These are phyloP conservation scores for Drosophila lutescens DNA, from an alignment of 2,888 invertebrate genomes.

Conservation along the genomic window DNA sequence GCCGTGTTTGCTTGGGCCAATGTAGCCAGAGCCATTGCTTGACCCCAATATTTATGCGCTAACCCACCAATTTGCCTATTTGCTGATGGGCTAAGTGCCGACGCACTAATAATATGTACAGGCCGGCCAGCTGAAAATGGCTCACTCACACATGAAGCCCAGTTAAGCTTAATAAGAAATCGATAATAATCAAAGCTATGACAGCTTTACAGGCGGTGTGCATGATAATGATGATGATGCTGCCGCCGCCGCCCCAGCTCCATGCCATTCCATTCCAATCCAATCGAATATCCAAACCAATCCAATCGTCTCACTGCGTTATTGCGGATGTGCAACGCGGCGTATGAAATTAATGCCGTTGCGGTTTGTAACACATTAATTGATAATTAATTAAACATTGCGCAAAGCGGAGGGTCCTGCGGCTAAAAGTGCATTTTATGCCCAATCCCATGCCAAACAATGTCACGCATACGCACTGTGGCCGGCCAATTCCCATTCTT, in stretches of 20 bases:
- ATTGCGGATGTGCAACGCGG: constrained; percentile 71
- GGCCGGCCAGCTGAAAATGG: background rate
- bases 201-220: constrained; percentile 48
- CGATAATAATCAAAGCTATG: constrained; percentile 60
- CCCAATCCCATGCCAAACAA: constrained; percentile 33
- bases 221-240: constrained; percentile 23
- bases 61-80: constrained; percentile 43
- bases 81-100: constrained; percentile 33
- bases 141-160: constrained; percentile 1
- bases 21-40: constrained; percentile 14
- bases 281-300: constrained; percentile 8
- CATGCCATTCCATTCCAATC: constrained; percentile 1
- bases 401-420: constrained; percentile 58
- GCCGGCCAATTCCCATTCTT: background rate
- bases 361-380: constrained; percentile 76
- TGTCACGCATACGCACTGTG: constrained; percentile 39
- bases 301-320: constrained; percentile 20
- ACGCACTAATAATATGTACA: constrained; percentile 19
- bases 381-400: constrained; percentile 78
- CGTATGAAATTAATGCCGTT: constrained; percentile 75
- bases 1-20: constrained; percentile 29
- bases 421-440: constrained; percentile 57
- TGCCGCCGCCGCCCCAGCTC: constrained; percentile 1
- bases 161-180: constrained; percentile 59
- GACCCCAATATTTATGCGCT: constrained; percentile 51